Conservation (phyloP, 1,140 invertebrate genomes). For the Microplitis demolitor region DNA sequence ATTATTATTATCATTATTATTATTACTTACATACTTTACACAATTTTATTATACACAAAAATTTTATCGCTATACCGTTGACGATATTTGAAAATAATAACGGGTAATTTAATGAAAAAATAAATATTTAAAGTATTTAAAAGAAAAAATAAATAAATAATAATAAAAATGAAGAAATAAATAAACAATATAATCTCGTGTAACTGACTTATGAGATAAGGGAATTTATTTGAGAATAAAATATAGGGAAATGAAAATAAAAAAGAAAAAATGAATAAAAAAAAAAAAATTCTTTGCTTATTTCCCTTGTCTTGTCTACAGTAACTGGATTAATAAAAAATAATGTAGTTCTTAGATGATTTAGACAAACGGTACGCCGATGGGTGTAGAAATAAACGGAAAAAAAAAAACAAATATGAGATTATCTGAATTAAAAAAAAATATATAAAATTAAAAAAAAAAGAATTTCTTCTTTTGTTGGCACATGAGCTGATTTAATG, state of each 20-base stretch:
- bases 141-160: constrained; percentile 6
- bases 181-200: not conserved
- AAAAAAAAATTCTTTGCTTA: not conserved
- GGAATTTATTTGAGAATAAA: not conserved
- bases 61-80: constrained; percentile 58
- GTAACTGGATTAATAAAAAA: not conserved
- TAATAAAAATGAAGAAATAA: constrained; percentile 17
- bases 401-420: constrained; percentile 10
- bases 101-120: constrained; percentile 25
- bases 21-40: constrained; percentile 56
- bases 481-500: constrained; percentile 16
- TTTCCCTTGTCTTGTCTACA: constrained; percentile 1
- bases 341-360: constrained; percentile 16
- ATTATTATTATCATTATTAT: constrained; percentile 21
- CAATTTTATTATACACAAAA: constrained; percentile 59
- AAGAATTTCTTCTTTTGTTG: constrained; percentile 25
- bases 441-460: constrained; percentile 8
- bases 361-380: constrained; percentile 12
- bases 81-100: constrained; percentile 48
- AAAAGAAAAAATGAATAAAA: not conserved
- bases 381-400: constrained; percentile 18
- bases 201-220: not conserved
- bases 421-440: constrained; percentile 19
- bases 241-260: not conserved
- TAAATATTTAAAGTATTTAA: no score